Conservation (phyloP, 1,140 invertebrate genomes). For the Asobara japonica region DNA sequence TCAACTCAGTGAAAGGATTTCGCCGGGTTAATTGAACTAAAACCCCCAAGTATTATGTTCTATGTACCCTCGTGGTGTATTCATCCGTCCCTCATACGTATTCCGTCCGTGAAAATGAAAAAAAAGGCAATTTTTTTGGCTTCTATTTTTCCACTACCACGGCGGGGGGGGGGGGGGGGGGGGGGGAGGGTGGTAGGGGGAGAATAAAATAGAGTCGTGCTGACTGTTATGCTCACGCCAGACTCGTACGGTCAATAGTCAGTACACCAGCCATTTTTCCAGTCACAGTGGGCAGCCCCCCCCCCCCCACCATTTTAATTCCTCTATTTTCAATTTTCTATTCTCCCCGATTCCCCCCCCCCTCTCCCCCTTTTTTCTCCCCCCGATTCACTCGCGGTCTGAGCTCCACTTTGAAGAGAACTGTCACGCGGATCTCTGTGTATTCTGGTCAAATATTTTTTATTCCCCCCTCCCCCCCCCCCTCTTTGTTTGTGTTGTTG, state of each 20-base stretch:
- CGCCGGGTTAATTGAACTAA: neutral
- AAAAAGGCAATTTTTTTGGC: neutral
- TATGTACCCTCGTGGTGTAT: neutral
- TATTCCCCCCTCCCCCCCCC: neutral
- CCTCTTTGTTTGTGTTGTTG: neutral
- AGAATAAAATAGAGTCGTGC: neutral
- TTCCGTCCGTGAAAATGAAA: neutral
- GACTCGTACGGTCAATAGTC: conserved; percentile 2
- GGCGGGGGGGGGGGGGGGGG: too few species aligned
- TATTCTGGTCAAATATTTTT: neutral
- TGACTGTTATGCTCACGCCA: conserved; percentile 11
- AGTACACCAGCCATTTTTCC: neutral
- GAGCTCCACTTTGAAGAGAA: conserved; percentile 9
- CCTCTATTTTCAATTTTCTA: neutral
- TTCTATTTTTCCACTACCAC: neutral
- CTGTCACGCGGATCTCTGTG: conserved; percentile 5
- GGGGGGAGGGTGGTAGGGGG: neutral
- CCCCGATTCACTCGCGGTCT: conserved; percentile 3
- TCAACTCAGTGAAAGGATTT: neutral
- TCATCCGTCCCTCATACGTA: conserved; percentile 1
- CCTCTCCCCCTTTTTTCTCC: neutral
- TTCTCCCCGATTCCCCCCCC: neutral
- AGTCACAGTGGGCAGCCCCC: neutral
- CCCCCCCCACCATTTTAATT: neutral
- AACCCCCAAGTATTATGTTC: neutral